Base-by-base conservation (phyloP, 2,797 vertebrate species). In the Cuniculus paca region DNA sequence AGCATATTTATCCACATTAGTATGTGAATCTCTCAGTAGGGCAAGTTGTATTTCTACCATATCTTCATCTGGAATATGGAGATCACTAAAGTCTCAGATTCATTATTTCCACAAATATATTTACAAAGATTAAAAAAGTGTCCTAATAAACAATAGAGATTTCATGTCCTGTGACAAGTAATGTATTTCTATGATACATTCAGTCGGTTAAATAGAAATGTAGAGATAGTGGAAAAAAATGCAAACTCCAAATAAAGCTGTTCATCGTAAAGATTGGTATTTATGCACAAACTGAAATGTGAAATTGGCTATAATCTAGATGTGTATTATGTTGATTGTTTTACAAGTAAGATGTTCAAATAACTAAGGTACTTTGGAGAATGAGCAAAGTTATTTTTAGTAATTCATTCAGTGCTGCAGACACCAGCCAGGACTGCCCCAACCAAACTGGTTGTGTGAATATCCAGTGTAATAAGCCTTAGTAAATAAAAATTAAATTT, bases 11-110 rank as follows among this genome's bases (percentile, higher is more conserved):
- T 8, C 48, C 11, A 17, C 50, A 5, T 85, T 54, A 80, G 19
- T 42, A 42, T 68, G 26, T 39, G 39, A 77, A 88, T 50, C 65
- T 85, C 95, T 39, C 91, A 91, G 36, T 91, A 93, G 9, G 5
- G 39, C 17, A 79, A 19, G 50, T 74, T 6, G 34, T 82, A 82
- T 65, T 50, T 56, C 16, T 89, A 14, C 2, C 4, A 0, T 72
- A n/a, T 48, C 28, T 26, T 95, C 16, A 74, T 48, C 34, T 78
- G 80, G 31, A 63, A 58, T 42, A 34, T 34, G 42, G 8, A 34
- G n/a, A 19, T 22, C 20, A 19, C 12, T 50, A 26, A 56, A 50
- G 26, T 52, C 19, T 85, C 90, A 60, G 74, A 42, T 11, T n/a
- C 88, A 60, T 79, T 7, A 22, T 26, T 61, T 70, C 11, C 45